Conservation (phyloP, 2,888 invertebrate species). For the Epicampocera succincta region DNA sequence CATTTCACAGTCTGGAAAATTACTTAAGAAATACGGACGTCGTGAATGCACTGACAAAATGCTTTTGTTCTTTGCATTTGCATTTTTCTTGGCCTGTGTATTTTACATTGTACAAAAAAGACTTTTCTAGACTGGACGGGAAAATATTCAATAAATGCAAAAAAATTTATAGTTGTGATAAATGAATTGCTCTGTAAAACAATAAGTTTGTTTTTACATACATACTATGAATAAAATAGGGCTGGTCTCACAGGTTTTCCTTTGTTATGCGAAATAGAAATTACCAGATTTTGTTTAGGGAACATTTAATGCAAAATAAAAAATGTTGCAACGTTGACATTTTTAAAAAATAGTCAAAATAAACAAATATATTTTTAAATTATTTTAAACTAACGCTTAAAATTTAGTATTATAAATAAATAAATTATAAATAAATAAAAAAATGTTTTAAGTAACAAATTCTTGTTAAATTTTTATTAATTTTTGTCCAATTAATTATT, state of each 20-base stretch:
- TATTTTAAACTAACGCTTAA: constrained; percentile 50
- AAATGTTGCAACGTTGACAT: constrained; percentile 53
- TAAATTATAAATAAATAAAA: constrained; percentile 44
- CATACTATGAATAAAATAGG: constrained; percentile 5
- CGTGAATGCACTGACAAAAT: constrained; percentile 98
- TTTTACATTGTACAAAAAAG: constrained; percentile 96
- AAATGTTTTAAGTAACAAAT: constrained; percentile 48
- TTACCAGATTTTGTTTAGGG: constrained; percentile 63
- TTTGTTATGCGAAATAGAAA: constrained; percentile 16
- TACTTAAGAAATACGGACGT: constrained; percentile 95
- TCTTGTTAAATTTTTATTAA: neutral
- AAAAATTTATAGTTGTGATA: neutral
- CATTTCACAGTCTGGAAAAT: constrained; percentile 93
- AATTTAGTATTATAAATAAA: constrained; percentile 28
- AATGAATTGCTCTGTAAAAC: neutral
- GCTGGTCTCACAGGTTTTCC: constrained; percentile 48
- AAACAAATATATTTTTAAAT: constrained; percentile 32
- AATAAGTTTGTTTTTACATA: neutral
- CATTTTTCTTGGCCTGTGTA: constrained; percentile 94
- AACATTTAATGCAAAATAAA: constrained; percentile 43
- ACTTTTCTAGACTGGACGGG: constrained; percentile 84
- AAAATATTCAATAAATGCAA: neutral
- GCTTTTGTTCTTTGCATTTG: constrained; percentile 92
- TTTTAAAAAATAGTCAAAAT: constrained; percentile 47
- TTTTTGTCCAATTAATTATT: no score